Conservation (phyloP, 2,113 vertebrate genomes). For the Orientallactaga bullata region DNA sequence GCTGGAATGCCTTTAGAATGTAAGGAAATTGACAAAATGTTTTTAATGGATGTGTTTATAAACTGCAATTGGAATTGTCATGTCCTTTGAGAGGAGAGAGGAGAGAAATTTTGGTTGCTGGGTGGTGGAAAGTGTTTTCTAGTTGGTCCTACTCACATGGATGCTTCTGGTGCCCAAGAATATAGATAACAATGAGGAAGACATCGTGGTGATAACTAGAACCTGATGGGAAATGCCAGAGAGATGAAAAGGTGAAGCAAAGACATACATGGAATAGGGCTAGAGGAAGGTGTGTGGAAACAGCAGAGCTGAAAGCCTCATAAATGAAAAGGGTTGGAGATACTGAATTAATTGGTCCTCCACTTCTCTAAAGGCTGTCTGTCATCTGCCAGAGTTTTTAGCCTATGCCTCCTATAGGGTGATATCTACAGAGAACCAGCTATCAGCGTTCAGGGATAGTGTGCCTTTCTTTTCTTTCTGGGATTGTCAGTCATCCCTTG, state of each 20-base stretch:
- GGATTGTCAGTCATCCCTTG: not conserved
- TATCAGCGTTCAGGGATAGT: too few relatives aligned
- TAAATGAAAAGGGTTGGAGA: not conserved
- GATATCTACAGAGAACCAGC: not conserved
- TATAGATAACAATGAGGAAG: not conserved
- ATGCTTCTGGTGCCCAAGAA: not conserved
- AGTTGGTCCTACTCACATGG: not conserved
- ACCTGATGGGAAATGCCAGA: not conserved
- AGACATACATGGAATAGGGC: not conserved
- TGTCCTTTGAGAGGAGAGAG: constrained; percentile 36
- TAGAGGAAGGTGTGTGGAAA: not conserved
- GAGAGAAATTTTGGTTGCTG: constrained; percentile 33
- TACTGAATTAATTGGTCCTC: too few relatives aligned
- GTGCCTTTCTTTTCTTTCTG: not conserved
- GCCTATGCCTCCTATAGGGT: not conserved
- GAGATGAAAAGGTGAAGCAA: not conserved
- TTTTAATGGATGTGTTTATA: constrained; percentile 30
- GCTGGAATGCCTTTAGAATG: not conserved
- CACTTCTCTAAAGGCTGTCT: not conserved
- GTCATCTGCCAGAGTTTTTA: not conserved
- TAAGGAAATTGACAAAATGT: not conserved
- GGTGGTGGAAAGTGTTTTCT: constrained; percentile 31
- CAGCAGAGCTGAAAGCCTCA: too few relatives aligned
- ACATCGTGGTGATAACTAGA: not conserved
- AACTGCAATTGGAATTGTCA: not conserved